Evolutionary conservation across 2,113 vertebrate genomes (phyloP).

Genomic region (Varanus salvator): DNA sequence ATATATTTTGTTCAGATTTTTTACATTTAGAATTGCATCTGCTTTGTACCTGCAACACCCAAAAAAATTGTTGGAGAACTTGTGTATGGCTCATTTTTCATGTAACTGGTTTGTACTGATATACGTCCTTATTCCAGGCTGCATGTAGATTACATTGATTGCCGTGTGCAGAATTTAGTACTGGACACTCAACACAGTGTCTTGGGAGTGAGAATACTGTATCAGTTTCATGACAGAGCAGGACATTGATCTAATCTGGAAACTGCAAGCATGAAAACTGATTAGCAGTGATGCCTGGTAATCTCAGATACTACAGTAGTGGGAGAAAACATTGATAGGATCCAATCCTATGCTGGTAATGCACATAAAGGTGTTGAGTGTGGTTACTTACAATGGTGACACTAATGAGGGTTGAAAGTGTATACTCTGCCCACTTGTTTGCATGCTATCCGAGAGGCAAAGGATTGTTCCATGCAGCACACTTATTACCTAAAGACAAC

Average conservation of each 20-base stretch:
- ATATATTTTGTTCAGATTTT: slow-evolving; percentile 77
- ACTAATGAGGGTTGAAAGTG: background rate
- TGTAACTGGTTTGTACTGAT: background rate
- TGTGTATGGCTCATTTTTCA: slow-evolving; percentile 62
- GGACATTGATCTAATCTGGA: background rate
- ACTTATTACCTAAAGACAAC: background rate
- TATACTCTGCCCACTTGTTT: background rate
- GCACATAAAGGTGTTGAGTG: background rate
- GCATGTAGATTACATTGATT: background rate
- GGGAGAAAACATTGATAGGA: background rate
- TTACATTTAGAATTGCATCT: slow-evolving; percentile 75
- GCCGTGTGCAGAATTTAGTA: background rate
- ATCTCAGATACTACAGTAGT: background rate
- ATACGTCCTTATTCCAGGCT: background rate
- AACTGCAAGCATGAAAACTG: background rate
- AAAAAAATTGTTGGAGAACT: slow-evolving; percentile 76
- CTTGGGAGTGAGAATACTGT: background rate
- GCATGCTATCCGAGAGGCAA: background rate
- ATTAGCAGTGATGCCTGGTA: background rate
- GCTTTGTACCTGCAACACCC: slow-evolving; percentile 74
- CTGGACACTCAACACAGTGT: background rate
- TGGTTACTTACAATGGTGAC: no score
- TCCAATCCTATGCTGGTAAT: background rate
- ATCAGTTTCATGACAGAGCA: background rate
- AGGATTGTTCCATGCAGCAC: background rate